phyloP scores from a whole-genome alignment of 2,113 vertebrate genomes.

The Sporophila hypoxantha region DNA sequence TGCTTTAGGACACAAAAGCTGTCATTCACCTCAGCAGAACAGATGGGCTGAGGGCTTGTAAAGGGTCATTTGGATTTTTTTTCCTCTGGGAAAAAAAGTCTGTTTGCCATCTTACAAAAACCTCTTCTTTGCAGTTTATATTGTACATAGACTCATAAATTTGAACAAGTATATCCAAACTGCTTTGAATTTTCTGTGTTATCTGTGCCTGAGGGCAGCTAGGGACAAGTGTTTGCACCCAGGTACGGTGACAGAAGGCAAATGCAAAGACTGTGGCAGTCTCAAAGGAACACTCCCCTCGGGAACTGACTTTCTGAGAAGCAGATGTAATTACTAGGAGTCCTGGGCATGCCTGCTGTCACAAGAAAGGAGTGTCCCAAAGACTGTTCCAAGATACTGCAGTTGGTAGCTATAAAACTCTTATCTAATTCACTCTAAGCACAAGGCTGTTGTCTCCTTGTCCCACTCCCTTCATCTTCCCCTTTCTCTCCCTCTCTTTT shows the following conservation, averaged over 20 bases:
- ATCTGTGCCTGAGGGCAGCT: background rate
- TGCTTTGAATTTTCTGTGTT: background rate
- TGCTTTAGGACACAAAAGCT: slow-evolving; percentile 1
- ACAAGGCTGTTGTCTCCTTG: background rate
- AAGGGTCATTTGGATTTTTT: background rate
- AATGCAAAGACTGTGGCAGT: background rate
- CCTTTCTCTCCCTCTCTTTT: background rate
- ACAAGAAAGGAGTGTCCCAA: background rate
- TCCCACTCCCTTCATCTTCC: background rate
- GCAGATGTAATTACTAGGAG: background rate
- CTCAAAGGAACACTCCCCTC: background rate
- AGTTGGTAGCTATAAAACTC: background rate
- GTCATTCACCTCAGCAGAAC: background rate
- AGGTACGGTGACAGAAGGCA: background rate
- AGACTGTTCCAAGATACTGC: background rate
- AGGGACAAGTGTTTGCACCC: background rate
- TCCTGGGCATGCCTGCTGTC: background rate
- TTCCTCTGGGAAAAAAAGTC: background rate
- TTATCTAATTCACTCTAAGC: background rate
- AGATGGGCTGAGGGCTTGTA: slow-evolving; percentile 2
- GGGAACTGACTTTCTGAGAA: background rate
- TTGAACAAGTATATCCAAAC: background rate
- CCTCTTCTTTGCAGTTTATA: background rate
- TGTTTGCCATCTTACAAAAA: background rate
- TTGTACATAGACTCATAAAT: background rate